phyloP scores from a whole-genome alignment of 2,888 invertebrate genomes.

The Dasypogon diadema region DNA sequence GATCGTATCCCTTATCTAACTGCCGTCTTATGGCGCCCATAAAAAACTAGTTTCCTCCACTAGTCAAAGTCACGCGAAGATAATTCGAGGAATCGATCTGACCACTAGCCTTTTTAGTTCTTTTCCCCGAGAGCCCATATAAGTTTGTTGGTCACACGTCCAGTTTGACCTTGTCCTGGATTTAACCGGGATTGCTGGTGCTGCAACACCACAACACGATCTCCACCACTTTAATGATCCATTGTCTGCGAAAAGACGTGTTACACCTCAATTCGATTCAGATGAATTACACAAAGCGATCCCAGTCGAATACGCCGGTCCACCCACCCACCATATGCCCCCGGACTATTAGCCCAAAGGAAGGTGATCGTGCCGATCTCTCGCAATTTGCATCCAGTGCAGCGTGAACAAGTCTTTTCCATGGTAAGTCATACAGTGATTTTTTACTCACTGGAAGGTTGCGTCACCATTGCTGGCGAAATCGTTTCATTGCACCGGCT shows the following conservation, averaged over 20 bases:
- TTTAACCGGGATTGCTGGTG: not conserved
- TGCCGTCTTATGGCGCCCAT: not conserved
- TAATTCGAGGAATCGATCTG: not conserved
- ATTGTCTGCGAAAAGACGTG: not conserved
- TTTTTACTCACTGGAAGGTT: no score
- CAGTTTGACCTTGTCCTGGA: not conserved
- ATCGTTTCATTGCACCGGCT: no score
- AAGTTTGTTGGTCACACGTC: not conserved
- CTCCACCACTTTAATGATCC: not conserved
- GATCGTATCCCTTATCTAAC: not conserved
- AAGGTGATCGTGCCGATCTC: not conserved
- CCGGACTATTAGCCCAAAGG: not conserved
- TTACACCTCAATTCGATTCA: not conserved
- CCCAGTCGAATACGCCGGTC: not conserved
- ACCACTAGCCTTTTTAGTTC: no score
- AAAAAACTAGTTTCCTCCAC: not conserved
- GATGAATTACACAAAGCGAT: not conserved
- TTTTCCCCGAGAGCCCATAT: no score
- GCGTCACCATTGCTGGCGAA: not conserved
- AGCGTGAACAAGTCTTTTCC: not conserved
- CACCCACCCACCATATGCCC: not conserved
- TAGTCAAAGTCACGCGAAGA: not conserved
- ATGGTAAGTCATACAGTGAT: not conserved
- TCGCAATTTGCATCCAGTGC: not conserved
- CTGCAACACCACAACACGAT: not conserved